Percentiles rank a stretch among this genome's conserved stretches.
Evolutionary conservation across 2,113 vertebrate genomes (phyloP).

Genomic region (Callorhinus ursinus): DNA sequence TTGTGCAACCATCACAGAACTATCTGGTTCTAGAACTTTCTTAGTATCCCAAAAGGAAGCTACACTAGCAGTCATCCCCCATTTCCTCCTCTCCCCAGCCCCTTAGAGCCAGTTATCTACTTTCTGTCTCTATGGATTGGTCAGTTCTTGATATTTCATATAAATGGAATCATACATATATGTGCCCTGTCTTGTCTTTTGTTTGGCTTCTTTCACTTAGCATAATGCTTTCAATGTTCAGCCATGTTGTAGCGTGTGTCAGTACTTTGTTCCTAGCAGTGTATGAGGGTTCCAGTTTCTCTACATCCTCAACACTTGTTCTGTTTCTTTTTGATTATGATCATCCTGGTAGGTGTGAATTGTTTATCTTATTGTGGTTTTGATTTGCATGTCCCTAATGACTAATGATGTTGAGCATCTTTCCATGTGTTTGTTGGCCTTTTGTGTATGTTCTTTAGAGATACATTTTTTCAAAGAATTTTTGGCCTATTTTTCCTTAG

Average conservation of each 20-base stretch:
- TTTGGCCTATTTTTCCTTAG: neutral
- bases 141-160: neutral
- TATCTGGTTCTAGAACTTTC: neutral
- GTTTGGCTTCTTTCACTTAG: neutral
- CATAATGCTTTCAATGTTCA: neutral
- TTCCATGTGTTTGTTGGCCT: neutral
- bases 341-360: neutral
- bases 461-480: neutral
- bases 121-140: neutral
- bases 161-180: neutral
- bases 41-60: neutral
- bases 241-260: neutral
- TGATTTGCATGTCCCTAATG: neutral
- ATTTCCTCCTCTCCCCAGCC: neutral
- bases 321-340: neutral
- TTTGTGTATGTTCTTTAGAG: neutral
- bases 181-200: neutral
- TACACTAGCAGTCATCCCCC: neutral
- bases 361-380: neutral
- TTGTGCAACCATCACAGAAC: neutral
- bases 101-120: neutral
- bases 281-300: neutral
- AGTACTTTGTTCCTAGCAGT: neutral
- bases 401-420: neutral
- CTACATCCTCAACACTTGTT: neutral